These are phyloP conservation scores for Anagyrus pseudococci DNA, from an alignment of 2,888 invertebrate species.

Conservation along the genomic window DNA sequence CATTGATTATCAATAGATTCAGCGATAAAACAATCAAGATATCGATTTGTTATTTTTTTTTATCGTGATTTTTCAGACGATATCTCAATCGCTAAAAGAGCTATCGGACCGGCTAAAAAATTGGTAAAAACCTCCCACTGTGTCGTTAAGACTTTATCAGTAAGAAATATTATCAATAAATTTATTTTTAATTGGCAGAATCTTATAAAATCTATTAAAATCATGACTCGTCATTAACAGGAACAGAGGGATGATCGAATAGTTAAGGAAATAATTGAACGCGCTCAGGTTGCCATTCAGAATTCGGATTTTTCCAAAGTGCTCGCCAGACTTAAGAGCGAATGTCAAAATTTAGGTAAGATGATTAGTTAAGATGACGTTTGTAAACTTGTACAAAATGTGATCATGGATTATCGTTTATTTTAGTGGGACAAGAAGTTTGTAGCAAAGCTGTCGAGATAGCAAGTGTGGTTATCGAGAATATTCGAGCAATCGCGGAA, in stretches of 20 bases:
- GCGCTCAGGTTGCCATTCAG: neutral
- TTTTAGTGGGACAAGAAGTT: neutral
- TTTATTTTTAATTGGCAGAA: too few species aligned
- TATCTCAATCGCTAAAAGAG: constrained; percentile 8
- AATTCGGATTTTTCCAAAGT: neutral
- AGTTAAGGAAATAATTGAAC: neutral
- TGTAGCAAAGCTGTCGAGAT: neutral
- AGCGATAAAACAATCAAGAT: neutral
- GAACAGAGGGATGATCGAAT: neutral
- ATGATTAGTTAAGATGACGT: neutral
- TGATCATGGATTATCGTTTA: neutral
- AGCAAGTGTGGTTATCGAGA: neutral
- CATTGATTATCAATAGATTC: neutral
- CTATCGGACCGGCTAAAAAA: constrained; percentile 27
- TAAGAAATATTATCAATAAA: neutral
- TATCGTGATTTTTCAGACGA: constrained; percentile 9
- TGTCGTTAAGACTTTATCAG: constrained; percentile 3
- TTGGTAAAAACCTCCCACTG: constrained; percentile 14
- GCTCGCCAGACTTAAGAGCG: neutral
- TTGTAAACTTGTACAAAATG: neutral
- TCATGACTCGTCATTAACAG: neutral
- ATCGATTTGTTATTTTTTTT: neutral
- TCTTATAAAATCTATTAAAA: neutral
- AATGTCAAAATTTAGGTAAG: neutral
- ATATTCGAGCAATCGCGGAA: too few species aligned